phyloP scores from a whole-genome alignment of 2,888 invertebrate species.

The Synergus itoensis region DNA sequence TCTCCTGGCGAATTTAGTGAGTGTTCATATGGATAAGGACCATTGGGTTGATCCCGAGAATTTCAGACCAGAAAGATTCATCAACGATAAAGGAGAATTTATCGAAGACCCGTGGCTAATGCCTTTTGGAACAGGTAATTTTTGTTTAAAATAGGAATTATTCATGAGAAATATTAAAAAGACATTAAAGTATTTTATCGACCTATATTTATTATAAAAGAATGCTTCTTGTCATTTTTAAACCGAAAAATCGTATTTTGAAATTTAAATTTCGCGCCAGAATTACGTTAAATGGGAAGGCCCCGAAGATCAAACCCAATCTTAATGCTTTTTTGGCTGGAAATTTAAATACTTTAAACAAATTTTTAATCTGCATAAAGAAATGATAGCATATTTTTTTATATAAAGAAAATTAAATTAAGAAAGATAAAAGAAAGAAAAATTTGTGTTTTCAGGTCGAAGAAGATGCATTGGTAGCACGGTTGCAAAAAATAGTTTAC shows the following conservation, averaged over 20 bases:
- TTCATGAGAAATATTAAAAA: too few relatives aligned
- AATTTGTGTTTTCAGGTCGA: slow-evolving; percentile 76
- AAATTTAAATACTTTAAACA: too few relatives aligned
- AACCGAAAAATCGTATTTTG: too few relatives aligned
- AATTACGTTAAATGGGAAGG: too few relatives aligned
- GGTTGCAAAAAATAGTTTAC: slow-evolving; percentile 86
- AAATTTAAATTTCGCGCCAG: too few relatives aligned
- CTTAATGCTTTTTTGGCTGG: too few relatives aligned
- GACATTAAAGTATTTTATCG: too few relatives aligned
- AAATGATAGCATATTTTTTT: not conserved
- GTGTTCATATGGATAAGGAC: slow-evolving; percentile 84
- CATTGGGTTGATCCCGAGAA: slow-evolving; percentile 83
- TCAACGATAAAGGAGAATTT: slow-evolving; percentile 81
- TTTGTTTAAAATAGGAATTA: not conserved
- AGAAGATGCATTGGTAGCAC: slow-evolving; percentile 90
- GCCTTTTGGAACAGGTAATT: slow-evolving; percentile 64
- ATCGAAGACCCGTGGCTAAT: slow-evolving; percentile 66
- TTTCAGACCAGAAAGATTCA: slow-evolving; percentile 87
- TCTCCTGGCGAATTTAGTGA: slow-evolving; percentile 86
- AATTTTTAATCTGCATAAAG: too few relatives aligned
- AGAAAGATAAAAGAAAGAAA: not conserved
- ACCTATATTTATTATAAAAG: too few relatives aligned
- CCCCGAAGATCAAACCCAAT: too few relatives aligned
- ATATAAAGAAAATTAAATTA: not conserved
- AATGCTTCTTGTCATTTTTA: too few relatives aligned